Evolutionary conservation across 1,140 invertebrate genomes (phyloP).

Genomic region (Bombus breviceps): DNA sequence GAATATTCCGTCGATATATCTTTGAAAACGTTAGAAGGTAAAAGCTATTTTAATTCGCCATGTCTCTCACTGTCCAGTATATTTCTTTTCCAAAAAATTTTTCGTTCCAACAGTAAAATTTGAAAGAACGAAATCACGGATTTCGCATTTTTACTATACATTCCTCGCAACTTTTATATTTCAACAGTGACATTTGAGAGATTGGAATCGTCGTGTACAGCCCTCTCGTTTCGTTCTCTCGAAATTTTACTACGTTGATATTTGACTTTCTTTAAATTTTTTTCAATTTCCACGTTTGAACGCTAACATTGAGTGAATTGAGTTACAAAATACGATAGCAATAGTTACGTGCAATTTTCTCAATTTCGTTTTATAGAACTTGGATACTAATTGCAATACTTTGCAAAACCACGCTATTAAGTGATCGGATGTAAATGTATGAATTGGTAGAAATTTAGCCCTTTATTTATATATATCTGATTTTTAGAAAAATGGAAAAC

Average conservation of each 20-base stretch:
- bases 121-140: neutral
- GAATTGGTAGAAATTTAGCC: too few relatives aligned
- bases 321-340: neutral
- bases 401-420: too few relatives aligned
- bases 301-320: neutral
- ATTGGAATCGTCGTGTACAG: neutral
- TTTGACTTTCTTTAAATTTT: neutral
- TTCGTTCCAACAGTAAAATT: neutral
- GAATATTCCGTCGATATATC: slow-evolving; percentile 51
- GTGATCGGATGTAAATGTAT: too few relatives aligned
- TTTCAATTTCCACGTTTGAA: neutral
- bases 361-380: neutral
- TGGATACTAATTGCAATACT: too few relatives aligned
- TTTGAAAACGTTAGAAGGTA: slow-evolving; percentile 38
- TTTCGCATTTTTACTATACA: neutral
- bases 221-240: neutral
- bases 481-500: too few relatives aligned
- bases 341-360: neutral
- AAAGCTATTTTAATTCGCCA: neutral
- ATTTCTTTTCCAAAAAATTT: neutral
- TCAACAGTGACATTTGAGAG: neutral
- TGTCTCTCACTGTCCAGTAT: neutral
- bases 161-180: neutral
- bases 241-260: neutral
- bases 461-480: too few relatives aligned